Evolutionary conservation across 1,140 invertebrate genomes (phyloP).

Genomic region (Drosophila pandora): DNA sequence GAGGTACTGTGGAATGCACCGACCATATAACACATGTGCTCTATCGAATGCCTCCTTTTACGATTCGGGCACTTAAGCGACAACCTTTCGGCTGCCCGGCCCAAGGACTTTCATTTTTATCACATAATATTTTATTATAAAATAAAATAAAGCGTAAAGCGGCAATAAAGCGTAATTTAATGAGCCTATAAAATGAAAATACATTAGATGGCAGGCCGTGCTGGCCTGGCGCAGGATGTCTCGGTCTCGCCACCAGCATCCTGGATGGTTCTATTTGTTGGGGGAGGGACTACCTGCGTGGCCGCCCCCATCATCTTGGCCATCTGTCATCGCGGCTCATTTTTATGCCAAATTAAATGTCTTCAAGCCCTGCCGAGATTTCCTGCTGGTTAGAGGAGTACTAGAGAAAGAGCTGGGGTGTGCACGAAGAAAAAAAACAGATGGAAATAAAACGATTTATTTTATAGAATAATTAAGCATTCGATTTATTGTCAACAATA

Average conservation of each 20-base stretch:
- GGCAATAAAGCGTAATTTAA: slow-evolving; percentile 83
- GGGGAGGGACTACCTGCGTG: slow-evolving; percentile 27
- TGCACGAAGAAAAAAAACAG: slow-evolving; percentile 8
- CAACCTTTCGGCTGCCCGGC: slow-evolving; percentile 57
- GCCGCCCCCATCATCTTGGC: slow-evolving; percentile 18
- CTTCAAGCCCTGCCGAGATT: slow-evolving; percentile 61
- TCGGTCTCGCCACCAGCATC: slow-evolving; percentile 12
- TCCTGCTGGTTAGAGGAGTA: slow-evolving; percentile 11
- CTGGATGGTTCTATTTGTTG: not conserved
- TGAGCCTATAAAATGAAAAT: slow-evolving; percentile 81
- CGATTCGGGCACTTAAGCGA: slow-evolving; percentile 24
- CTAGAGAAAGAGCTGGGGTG: not conserved
- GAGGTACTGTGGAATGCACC: slow-evolving; percentile 28
- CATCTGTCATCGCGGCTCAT: slow-evolving; percentile 73
- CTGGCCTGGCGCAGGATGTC: not conserved
- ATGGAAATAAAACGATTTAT: not conserved
- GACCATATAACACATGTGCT: slow-evolving; percentile 11
- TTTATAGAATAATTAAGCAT: too few species aligned
- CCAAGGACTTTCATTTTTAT: slow-evolving; percentile 65
- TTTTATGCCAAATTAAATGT: slow-evolving; percentile 79
- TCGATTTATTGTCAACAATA: not conserved
- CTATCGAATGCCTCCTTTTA: slow-evolving; percentile 15
- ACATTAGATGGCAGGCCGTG: slow-evolving; percentile 52
- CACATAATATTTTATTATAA: slow-evolving; percentile 83
- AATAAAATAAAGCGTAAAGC: too few species aligned